These are phyloP conservation scores for Rhamnusium bicolor DNA, from an alignment of 2,888 invertebrate genomes.

Conservation along the genomic window DNA sequence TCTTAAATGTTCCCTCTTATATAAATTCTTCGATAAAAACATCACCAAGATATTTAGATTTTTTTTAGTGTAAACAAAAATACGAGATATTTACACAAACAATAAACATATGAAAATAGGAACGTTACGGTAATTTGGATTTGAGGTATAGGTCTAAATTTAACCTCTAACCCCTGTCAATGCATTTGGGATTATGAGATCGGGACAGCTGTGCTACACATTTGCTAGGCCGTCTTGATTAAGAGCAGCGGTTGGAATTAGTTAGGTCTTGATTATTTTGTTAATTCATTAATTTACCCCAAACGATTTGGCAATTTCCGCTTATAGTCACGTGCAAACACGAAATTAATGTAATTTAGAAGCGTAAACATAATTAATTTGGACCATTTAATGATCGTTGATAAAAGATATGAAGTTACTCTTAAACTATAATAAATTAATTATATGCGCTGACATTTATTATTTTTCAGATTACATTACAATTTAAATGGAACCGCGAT, in stretches of 20 bases:
- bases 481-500: neutral
- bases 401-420: constrained; percentile 39
- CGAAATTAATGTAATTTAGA: constrained; percentile 32
- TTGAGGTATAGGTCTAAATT: constrained; percentile 65
- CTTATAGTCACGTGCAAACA: constrained; percentile 45
- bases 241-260: constrained; percentile 60
- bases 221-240: constrained; percentile 64
- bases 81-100: constrained; percentile 39
- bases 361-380: constrained; percentile 44
- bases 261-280: constrained; percentile 64
- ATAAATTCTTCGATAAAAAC: constrained; percentile 1
- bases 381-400: constrained; percentile 37
- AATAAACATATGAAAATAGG: constrained; percentile 45
- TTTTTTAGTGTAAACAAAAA: constrained; percentile 40
- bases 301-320: constrained; percentile 65
- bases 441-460: constrained; percentile 24
- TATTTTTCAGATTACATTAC: constrained; percentile 15
- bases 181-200: constrained; percentile 68
- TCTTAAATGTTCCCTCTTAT: neutral
- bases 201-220: constrained; percentile 69
- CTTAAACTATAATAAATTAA: constrained; percentile 25
- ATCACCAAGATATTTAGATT: constrained; percentile 7
- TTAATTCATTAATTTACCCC: constrained; percentile 67
- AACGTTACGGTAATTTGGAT: constrained; percentile 41
- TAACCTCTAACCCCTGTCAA: constrained; percentile 69